Evolutionary conservation across 2,113 vertebrate species (phyloP).

Genomic region (Burhinus oedicnemus): DNA sequence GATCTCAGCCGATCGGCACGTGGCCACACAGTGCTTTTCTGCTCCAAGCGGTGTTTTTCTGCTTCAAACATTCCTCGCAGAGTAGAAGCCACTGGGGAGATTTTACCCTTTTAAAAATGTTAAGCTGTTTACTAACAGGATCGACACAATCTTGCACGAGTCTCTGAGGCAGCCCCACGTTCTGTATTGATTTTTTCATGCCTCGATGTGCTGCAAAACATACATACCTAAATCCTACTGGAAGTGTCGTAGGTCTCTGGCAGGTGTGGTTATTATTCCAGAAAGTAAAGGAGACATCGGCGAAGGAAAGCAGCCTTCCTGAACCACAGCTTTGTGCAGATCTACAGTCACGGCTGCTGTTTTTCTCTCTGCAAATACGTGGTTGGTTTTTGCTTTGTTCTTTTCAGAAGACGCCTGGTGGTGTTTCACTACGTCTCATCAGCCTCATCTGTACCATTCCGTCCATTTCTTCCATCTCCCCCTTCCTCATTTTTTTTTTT

Average conservation of each 20-base stretch:
- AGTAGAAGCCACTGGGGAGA: background rate
- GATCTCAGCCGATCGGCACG: fast-evolving
- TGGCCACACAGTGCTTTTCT: fast-evolving
- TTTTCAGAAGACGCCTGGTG: background rate
- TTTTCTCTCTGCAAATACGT: background rate
- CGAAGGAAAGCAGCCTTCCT: background rate
- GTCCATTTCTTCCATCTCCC: fast-evolving
- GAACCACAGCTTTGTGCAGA: too few relatives aligned
- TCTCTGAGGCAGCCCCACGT: background rate
- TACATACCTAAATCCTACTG: fast-evolving
- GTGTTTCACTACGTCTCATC: background rate
- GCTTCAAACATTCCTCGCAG: fast-evolving
- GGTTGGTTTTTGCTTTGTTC: background rate
- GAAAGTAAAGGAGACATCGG: background rate
- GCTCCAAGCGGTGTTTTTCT: background rate
- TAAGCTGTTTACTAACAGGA: background rate
- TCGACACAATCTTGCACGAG: fast-evolving
- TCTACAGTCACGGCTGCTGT: fast-evolving
- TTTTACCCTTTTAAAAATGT: background rate
- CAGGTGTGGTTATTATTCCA: fast-evolving
- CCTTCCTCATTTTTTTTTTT: background rate
- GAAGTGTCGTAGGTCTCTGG: background rate
- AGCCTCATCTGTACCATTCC: fast-evolving
- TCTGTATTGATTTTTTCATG: background rate
- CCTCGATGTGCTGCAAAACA: background rate